Base-by-base conservation (phyloP, 2,888 invertebrate species). In the Terebella lapidaria region DNA sequence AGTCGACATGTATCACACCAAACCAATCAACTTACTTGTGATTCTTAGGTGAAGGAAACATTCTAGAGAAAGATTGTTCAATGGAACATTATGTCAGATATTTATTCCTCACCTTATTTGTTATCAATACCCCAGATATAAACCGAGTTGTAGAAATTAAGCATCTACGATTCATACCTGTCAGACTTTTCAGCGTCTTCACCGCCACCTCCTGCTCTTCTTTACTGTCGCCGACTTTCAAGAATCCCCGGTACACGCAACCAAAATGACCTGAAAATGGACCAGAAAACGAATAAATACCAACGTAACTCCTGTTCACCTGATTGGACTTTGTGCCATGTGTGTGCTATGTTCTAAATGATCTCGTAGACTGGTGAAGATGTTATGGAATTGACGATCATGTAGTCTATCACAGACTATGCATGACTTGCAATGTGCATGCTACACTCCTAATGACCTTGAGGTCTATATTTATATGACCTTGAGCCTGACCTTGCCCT, bases 221-320 rank as follows among this genome's bases (percentile, higher is more conserved):
- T 59, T 78, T 77, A 29, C 67, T 61, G 27, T 72, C 74, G 3
- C 72, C 70, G 4, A 71, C 53, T 18, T 71, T 71, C 20, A 78
- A 64, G 42, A 70, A 73, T 1, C 75, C 77, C 46, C 71, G 67
- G 58, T 71, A 73, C 18, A 79, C 79, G 70, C 76, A 74, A 1
- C 79, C 79, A 71, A 79, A 79, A 63, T 79, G 74, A 56, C 79
- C 79, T 79, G 66, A 24, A n/a, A n/a, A 35, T 15, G n/a, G 42
- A 35, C n/a, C 42, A 35, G 10, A 15, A 15, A 10, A 35, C 42
- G n/a, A 35, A 15, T 35, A 15, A 35, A 35, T n/a, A n/a, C n/a
- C n/a, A n/a, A n/a, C n/a, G n/a, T n/a, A n/a, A n/a, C n/a, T n/a
- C n/a, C n/a, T n/a, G n/a, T n/a, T n/a, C n/a, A n/a, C n/a, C n/a